Conservation (phyloP, 2,888 invertebrate species). For the Stenichneumon culpator region DNA sequence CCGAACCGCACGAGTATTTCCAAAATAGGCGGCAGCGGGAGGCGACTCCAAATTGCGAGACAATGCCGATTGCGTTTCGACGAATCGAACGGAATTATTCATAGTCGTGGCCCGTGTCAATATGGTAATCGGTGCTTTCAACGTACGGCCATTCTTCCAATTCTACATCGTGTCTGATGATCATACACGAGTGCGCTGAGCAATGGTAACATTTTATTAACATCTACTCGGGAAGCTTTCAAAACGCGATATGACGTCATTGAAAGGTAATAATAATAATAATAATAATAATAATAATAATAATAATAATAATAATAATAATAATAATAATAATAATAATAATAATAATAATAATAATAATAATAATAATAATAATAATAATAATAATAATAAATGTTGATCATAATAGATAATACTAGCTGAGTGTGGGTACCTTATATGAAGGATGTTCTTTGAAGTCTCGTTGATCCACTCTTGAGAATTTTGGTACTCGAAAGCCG, state of each 20-base stretch:
- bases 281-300: neutral
- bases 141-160: neutral
- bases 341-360: no score
- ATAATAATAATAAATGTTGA: neutral
- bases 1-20: conserved; percentile 60
- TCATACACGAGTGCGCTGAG: no score
- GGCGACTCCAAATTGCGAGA: neutral
- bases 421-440: neutral
- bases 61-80: conserved; percentile 18
- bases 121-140: neutral
- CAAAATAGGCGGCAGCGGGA: conserved; percentile 38
- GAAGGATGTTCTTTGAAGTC: neutral
- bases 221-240: no score
- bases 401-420: neutral
- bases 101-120: neutral
- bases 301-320: no score
- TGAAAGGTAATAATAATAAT: neutral
- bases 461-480: conserved; percentile 1
- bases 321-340: no score
- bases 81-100: neutral
- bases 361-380: no score
- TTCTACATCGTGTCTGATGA: neutral
- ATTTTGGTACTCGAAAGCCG: neutral
- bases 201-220: no score
- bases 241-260: no score